phyloP scores from a whole-genome alignment of 2,113 vertebrate species.

The Peromyscus maniculatus region DNA sequence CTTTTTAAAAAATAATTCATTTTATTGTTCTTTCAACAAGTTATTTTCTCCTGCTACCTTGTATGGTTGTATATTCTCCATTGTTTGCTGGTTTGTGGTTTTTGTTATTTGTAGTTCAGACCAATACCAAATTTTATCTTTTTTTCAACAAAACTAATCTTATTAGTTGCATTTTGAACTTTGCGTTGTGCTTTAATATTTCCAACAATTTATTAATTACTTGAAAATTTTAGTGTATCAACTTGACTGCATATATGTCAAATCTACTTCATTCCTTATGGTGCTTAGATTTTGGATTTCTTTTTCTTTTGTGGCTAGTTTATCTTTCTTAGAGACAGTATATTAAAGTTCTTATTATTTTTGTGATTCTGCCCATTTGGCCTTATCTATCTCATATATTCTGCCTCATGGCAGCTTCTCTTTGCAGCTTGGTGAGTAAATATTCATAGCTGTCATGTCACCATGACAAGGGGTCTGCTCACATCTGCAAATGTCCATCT shows the following conservation, averaged over 20 bases:
- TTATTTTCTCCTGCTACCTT: background rate
- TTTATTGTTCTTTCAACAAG: background rate
- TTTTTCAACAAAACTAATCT: background rate
- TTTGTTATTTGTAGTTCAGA: background rate
- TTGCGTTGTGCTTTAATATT: background rate
- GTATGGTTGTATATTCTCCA: background rate
- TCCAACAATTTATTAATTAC: background rate
- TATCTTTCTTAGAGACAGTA: background rate
- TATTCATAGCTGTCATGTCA: constrained; percentile 55
- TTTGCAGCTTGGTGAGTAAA: constrained; percentile 23
- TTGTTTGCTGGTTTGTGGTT: background rate
- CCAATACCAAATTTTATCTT: background rate
- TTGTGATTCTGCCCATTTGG: constrained; percentile 11
- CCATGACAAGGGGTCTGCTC: background rate
- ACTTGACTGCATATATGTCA: background rate
- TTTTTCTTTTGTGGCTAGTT: background rate
- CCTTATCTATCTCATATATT: background rate
- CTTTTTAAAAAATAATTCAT: background rate
- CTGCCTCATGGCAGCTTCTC: background rate
- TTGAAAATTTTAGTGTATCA: background rate
- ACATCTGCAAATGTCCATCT: background rate
- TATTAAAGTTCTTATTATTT: background rate
- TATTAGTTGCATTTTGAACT: background rate
- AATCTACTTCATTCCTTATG: background rate
- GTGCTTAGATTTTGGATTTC: background rate